These are phyloP conservation scores for Synanceia verrucosa DNA, from an alignment of 2,797 vertebrate species.

Conservation along the genomic window DNA sequence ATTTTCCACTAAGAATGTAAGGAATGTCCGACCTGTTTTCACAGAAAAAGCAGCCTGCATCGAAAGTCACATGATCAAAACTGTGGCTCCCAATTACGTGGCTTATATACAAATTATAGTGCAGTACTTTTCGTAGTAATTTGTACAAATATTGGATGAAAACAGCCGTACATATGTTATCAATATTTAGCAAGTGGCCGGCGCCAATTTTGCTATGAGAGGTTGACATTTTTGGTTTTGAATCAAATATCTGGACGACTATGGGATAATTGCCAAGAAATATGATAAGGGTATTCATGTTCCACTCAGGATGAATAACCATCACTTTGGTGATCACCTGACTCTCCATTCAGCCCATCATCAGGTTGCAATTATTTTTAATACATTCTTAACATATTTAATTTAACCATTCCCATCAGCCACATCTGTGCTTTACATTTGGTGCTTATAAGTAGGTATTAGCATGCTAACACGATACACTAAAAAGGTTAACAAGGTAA, in stretches of 20 bases:
- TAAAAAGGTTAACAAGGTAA: background rate
- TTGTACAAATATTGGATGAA: too few species aligned
- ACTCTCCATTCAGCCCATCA: background rate
- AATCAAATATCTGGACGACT: background rate
- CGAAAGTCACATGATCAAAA: too few species aligned
- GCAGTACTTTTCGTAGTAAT: too few species aligned
- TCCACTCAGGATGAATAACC: background rate
- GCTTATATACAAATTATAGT: too few species aligned
- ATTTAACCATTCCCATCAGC: background rate
- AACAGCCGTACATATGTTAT: background rate
- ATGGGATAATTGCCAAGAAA: background rate
- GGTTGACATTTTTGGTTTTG: background rate
- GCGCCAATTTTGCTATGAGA: background rate
- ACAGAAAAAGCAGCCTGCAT: too few species aligned
- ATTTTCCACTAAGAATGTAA: too few species aligned
- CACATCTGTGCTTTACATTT: background rate
- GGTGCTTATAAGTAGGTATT: background rate
- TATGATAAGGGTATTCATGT: background rate
- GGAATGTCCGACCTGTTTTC: too few species aligned
- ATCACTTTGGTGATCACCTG: background rate
- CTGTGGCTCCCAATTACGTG: too few species aligned
- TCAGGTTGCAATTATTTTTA: background rate
- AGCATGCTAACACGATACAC: background rate
- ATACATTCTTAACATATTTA: background rate
- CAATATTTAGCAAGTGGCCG: rapidly evolving